Evolutionary conservation across 2,113 vertebrate species (phyloP).

Genomic region (Thryonomys swinderianus): DNA sequence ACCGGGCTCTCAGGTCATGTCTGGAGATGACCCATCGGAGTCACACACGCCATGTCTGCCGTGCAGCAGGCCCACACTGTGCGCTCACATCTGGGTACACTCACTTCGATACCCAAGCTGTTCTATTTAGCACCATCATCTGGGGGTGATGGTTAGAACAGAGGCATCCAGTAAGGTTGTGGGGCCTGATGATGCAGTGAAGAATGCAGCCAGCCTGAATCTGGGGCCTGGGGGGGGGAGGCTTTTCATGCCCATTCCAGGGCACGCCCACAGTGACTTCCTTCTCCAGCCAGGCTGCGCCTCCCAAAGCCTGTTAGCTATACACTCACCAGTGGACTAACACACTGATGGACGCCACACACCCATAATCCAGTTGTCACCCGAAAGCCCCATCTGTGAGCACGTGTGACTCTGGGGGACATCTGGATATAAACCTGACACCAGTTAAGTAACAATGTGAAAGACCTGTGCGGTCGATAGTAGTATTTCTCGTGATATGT

Average conservation of each 20-base stretch:
- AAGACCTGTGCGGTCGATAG: neutral
- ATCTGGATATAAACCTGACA: neutral
- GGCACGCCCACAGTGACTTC: neutral
- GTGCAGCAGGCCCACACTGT: neutral
- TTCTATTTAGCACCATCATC: neutral
- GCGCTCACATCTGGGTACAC: neutral
- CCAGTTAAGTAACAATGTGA: neutral
- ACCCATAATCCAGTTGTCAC: neutral
- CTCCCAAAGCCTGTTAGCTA: neutral
- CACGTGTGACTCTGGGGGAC: neutral
- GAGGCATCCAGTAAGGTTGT: neutral
- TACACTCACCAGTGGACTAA: neutral
- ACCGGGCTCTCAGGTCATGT: neutral
- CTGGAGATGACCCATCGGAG: neutral
- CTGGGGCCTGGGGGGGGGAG: neutral
- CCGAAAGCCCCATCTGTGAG: neutral
- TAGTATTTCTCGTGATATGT: neutral
- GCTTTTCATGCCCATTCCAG: neutral
- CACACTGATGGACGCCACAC: neutral
- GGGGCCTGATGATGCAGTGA: neutral
- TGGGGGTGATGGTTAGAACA: neutral
- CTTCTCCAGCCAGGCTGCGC: neutral
- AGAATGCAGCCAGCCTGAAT: neutral
- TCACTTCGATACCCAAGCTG: neutral
- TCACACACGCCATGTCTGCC: neutral